Evolutionary conservation across 2,797 vertebrate species (phyloP).

Genomic region (Gobio occitaniae): DNA sequence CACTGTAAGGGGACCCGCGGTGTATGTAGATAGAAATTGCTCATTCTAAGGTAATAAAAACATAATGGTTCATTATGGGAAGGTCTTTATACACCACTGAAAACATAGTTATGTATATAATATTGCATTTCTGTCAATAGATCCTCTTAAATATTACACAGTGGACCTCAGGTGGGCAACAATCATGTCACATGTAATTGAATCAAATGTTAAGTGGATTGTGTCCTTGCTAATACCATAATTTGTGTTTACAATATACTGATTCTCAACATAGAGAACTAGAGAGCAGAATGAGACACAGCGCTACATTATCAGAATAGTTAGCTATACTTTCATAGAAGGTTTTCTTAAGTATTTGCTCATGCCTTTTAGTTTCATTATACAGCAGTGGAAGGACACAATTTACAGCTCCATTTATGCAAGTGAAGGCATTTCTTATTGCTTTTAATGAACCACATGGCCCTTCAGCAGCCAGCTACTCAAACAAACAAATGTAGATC

Average conservation of each 20-base stretch:
- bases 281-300: background rate
- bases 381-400: background rate
- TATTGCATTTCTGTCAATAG: no score
- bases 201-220: background rate
- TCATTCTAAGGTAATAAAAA: no score
- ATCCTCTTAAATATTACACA: no score
- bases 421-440: conserved; percentile 13
- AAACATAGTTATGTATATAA: no score
- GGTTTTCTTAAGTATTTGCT: conserved; percentile 11
- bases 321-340: background rate
- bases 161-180: background rate
- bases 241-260: background rate
- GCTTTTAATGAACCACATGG: conserved; percentile 34
- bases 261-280: background rate
- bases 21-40: no score
- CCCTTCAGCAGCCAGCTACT: conserved; percentile 12
- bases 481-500: conserved; percentile 27
- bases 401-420: conserved; percentile 22
- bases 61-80: no score
- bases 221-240: background rate
- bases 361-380: background rate
- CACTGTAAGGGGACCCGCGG: no score
- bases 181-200: background rate
- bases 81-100: no score
- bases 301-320: background rate